Evolutionary conservation across 2,797 vertebrate genomes (phyloP).

Genomic region (Myotis vivesi): DNA sequence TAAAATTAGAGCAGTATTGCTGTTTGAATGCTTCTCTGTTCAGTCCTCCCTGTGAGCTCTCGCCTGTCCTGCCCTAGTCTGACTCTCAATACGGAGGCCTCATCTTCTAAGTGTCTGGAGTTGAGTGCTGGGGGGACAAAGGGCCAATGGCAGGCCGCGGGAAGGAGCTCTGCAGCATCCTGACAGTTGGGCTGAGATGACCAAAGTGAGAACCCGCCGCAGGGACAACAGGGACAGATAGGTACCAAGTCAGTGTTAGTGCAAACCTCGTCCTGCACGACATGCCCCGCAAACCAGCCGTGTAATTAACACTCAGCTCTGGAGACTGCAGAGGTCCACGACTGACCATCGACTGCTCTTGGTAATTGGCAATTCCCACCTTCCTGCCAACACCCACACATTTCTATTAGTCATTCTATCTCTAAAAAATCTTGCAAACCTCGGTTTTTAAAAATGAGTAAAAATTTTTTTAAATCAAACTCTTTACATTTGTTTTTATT

Average conservation of each 20-base stretch:
- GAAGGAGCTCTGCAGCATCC: not conserved
- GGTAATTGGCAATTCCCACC: not conserved
- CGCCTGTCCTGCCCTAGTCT: not conserved
- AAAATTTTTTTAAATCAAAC: not conserved
- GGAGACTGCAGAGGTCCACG: not conserved
- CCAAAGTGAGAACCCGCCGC: not conserved
- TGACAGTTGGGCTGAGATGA: not conserved
- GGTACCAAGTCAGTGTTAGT: not conserved
- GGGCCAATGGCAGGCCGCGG: not conserved
- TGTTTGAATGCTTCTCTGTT: not conserved
- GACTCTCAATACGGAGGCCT: not conserved
- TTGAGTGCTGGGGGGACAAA: not conserved
- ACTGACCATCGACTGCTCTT: not conserved
- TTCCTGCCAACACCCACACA: not conserved
- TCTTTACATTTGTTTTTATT: slow-evolving; percentile 25
- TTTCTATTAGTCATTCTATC: not conserved
- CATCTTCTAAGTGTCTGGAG: slow-evolving; percentile 5
- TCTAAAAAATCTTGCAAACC: not conserved
- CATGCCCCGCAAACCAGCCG: not conserved
- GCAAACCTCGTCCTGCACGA: not conserved
- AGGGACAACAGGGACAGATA: slow-evolving; percentile 2
- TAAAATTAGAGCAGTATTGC: not conserved
- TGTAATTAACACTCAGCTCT: not conserved
- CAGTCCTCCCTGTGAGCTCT: not conserved
- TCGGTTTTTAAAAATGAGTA: not conserved